Evolutionary conservation across 2,113 vertebrate species (phyloP), one percentile per base, ranked within the genome.

Genomic region (Lepus europaeus): DNA sequence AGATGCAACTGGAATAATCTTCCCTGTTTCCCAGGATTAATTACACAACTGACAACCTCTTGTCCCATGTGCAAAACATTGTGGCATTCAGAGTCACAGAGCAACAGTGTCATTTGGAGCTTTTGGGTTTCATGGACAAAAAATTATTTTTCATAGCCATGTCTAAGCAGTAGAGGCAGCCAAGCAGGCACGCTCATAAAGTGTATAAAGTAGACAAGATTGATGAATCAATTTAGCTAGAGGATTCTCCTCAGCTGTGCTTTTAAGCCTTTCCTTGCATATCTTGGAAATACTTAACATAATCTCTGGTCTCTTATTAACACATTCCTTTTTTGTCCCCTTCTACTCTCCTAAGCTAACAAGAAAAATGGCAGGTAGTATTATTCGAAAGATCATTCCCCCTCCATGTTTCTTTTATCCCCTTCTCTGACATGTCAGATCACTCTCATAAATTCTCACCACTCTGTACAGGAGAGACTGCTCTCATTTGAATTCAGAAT

Each of bases 131-230:
- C 72, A 45, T 76, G 27, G 45, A 5, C 96, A 89, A 84, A 87
- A 86, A 88, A 66, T 78, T 1, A 0, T 90, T 93, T 78, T 87
- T 91, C 16, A 12, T 90, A 87, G 87, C 36, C 81, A 53, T 9
- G 49, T 97, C 95, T 90, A 80, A n/a, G 39, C 79, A 82, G n/a
- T 16, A 94, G 93, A 95, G 96, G 94, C 59, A 59, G 56, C 68
- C 80, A 77, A 53, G 5, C 49, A 89, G 88, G 73, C 76, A 79
- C 63, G 92, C 17, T 95, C 36, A 14, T 5, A 61, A 59, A 0
- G 0, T 73, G 95, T 94, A 82, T 91, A 89, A 95, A 96, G 91
- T 77, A 33, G 39, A 53, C 31, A 94, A 45, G 69, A 76, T 31
- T 91, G 94, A 89, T 91, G 25, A 84, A 88, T 72, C 70, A 84